Conservation (phyloP, 1,140 invertebrate genomes). For the Acromyrmex echinatior region DNA sequence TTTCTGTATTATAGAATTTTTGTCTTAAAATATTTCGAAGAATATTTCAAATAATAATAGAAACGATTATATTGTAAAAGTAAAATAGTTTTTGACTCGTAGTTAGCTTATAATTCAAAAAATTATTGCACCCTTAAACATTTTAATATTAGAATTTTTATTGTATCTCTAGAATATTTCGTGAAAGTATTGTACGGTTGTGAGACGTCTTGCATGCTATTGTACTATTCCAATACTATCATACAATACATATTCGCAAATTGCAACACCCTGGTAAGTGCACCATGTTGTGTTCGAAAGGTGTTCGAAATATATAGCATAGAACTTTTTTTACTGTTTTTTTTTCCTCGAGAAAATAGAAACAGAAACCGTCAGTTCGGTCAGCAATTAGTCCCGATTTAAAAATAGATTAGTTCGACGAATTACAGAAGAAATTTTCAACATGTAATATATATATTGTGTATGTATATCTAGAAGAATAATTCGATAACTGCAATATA, state of each 20-base stretch:
- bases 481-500: conserved; percentile 4
- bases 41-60: no score
- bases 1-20: no score
- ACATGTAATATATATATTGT: neutral
- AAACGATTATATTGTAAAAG: no score
- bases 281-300: conserved; percentile 12
- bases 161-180: no score
- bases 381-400: conserved; percentile 7
- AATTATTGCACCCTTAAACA: no score
- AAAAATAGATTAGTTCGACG: neutral
- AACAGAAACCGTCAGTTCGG: neutral
- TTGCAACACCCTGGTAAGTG: conserved; percentile 23
- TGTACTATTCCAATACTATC: no score
- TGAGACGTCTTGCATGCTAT: no score
- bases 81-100: no score
- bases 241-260: conserved; percentile 6
- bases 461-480: neutral
- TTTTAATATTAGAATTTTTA: no score
- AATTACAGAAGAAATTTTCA: neutral
- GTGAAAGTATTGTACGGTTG: no score
- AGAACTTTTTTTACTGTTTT: neutral
- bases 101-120: no score
- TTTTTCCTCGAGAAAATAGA: neutral
- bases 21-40: no score
- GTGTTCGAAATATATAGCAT: neutral